phyloP scores from a whole-genome alignment of 2,888 invertebrate genomes.

The Hermaeophaga mercurialis region DNA sequence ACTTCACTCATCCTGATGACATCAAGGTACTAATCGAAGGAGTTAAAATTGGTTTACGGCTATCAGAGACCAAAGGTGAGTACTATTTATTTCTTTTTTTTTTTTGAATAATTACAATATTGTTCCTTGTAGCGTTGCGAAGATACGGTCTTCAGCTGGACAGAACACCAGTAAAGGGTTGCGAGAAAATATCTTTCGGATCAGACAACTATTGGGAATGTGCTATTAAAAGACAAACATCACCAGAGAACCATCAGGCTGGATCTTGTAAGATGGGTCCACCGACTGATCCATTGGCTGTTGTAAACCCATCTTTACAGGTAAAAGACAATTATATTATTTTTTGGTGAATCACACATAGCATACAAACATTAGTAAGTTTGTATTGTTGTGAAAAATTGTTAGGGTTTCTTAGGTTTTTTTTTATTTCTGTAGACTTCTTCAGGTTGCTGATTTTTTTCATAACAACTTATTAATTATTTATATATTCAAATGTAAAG shows the following conservation, averaged over 20 bases:
- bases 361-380: no score
- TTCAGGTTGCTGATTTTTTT: no score
- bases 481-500: no score
- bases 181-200: constrained; percentile 75
- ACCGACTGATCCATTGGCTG: constrained; percentile 61
- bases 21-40: constrained; percentile 81
- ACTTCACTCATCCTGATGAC: constrained; percentile 77
- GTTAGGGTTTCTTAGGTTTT: no score
- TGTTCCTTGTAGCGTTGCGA: constrained; percentile 54
- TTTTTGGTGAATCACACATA: no score
- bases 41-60: constrained; percentile 75
- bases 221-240: constrained; percentile 63
- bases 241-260: constrained; percentile 69
- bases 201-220: constrained; percentile 68
- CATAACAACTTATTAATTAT: no score
- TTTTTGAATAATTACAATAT: not conserved
- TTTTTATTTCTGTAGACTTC: no score
- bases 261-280: constrained; percentile 71
- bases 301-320: constrained; percentile 60
- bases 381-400: no score
- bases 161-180: constrained; percentile 73
- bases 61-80: constrained; percentile 72
- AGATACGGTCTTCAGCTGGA: constrained; percentile 78
- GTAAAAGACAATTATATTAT: no score
- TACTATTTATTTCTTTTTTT: no score